Evolutionary conservation across 1,140 invertebrate species (phyloP).

Genomic region (Armadillidium nasatum): DNA sequence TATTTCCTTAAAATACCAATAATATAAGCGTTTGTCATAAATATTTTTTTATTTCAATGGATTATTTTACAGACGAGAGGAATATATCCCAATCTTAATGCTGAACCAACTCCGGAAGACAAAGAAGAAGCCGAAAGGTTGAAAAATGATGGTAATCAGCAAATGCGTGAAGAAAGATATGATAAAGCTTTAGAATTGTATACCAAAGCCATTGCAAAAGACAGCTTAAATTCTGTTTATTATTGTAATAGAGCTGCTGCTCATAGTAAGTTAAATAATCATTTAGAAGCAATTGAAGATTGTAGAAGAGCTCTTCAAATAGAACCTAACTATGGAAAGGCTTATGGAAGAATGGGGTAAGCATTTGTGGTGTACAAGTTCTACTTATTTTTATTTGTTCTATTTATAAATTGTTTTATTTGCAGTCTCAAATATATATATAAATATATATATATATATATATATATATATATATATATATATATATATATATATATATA

Average conservation of each 20-base stretch:
- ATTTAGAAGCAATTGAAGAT: slow-evolving; percentile 76
- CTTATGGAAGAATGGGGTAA: slow-evolving; percentile 83
- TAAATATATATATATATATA: too few species aligned
- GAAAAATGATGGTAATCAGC: slow-evolving; percentile 78
- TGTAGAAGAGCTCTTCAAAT: slow-evolving; percentile 80
- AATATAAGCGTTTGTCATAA: too few species aligned
- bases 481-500: too few species aligned
- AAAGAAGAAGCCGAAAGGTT: slow-evolving; percentile 65
- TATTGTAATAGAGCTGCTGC: slow-evolving; percentile 92
- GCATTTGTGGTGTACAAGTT: slow-evolving; percentile 34
- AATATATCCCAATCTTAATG: background rate
- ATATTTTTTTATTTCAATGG: background rate
- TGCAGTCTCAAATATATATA: too few species aligned
- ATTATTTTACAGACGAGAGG: background rate
- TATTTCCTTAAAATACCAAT: too few species aligned
- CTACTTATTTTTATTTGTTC: too few species aligned
- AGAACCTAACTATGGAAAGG: slow-evolving; percentile 87
- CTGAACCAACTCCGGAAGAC: slow-evolving; percentile 53
- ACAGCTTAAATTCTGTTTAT: slow-evolving; percentile 83
- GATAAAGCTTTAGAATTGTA: slow-evolving; percentile 65
- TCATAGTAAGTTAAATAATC: slow-evolving; percentile 76
- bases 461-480: too few species aligned
- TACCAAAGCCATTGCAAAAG: slow-evolving; percentile 71
- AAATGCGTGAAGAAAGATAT: slow-evolving; percentile 75
- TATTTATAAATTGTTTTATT: too few species aligned